These are phyloP conservation scores for Stratiomys singularior DNA, from an alignment of 2,888 invertebrate species.

Conservation along the genomic window DNA sequence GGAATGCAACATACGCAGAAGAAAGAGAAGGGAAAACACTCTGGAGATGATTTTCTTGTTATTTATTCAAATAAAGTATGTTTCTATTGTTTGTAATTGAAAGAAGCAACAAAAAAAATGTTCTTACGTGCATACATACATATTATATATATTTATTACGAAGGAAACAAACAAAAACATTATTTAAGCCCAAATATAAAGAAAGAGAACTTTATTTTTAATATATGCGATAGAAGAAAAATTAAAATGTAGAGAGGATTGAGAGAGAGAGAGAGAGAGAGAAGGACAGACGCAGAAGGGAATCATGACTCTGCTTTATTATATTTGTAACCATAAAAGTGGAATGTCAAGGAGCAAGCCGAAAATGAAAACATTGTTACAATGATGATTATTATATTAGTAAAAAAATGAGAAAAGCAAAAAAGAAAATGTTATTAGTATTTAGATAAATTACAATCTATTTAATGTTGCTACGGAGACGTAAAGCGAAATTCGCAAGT, in stretches of 20 bases:
- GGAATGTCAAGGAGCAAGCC: neutral
- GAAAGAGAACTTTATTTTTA: constrained; percentile 34
- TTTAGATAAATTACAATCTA: constrained; percentile 32
- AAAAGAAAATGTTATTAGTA: constrained; percentile 41
- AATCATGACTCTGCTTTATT: constrained; percentile 18
- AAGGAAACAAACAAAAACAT: constrained; percentile 19
- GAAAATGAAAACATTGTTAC: constrained; percentile 23
- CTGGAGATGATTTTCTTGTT: constrained; percentile 30
- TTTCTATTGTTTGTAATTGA: constrained; percentile 39
- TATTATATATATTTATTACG: constrained; percentile 43
- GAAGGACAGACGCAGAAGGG: neutral
- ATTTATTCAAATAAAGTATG: constrained; percentile 36
- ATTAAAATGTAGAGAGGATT: neutral
- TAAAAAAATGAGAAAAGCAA: constrained; percentile 27
- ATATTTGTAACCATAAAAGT: constrained; percentile 36
- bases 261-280: neutral
- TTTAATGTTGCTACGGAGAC: constrained; percentile 38
- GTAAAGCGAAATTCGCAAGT: constrained; percentile 6
- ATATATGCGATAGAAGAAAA: constrained; percentile 12
- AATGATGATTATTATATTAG: constrained; percentile 30
- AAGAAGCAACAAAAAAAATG: constrained; percentile 31
- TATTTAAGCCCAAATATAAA: constrained; percentile 13
- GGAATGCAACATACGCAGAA: too few relatives aligned
- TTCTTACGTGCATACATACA: constrained; percentile 36
- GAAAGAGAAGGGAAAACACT: constrained; percentile 16